phyloP scores from a whole-genome alignment of 2,113 vertebrate genomes.

The Chionis minor region DNA sequence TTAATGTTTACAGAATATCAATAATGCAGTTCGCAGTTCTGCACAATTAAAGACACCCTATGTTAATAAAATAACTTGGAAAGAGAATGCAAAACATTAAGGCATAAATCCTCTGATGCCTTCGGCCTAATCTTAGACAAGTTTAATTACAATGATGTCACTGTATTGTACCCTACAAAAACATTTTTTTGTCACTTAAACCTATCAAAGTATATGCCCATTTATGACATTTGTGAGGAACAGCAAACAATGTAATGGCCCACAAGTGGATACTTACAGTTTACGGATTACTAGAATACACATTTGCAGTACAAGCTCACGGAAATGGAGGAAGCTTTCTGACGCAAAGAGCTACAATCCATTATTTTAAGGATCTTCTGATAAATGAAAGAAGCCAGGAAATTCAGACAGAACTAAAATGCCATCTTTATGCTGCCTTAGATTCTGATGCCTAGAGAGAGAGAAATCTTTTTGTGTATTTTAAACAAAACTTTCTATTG shows the following conservation, averaged over 20 bases:
- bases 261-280: conserved; percentile 60
- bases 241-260: conserved; percentile 55
- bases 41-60: conserved; percentile 77
- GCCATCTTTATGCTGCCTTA: background rate
- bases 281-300: conserved; percentile 33
- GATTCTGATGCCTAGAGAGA: background rate
- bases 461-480: background rate
- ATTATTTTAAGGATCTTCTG: conserved; percentile 46
- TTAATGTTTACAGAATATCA: conserved; percentile 80
- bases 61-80: conserved; percentile 76
- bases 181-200: conserved; percentile 68
- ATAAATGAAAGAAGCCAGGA: background rate
- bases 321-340: conserved; percentile 46
- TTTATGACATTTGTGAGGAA: conserved; percentile 70
- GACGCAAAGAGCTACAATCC: conserved; percentile 10
- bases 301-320: conserved; percentile 41
- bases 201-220: conserved; percentile 31
- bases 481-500: background rate
- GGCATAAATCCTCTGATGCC: conserved; percentile 62
- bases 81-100: conserved; percentile 48
- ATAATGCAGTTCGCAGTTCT: conserved; percentile 75
- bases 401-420: background rate
- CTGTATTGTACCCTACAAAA: conserved; percentile 40
- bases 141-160: conserved; percentile 71
- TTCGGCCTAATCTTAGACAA: conserved; percentile 71